Conservation (phyloP, 2,888 invertebrate species). For the Cremastinae sp. region DNA sequence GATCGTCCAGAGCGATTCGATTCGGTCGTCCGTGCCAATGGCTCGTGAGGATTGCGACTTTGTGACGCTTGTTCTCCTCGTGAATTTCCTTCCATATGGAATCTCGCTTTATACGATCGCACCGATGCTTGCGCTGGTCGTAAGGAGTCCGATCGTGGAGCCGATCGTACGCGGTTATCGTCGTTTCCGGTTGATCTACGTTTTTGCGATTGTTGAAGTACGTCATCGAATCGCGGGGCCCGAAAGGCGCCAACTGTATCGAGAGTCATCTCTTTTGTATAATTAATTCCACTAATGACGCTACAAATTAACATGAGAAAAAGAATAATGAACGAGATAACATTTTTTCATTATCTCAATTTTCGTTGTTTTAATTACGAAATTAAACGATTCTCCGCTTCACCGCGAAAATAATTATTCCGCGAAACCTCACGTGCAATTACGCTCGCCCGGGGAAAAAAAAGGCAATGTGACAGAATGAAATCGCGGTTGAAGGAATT, state of each 20-base stretch:
- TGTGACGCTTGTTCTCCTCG: slow-evolving; percentile 69
- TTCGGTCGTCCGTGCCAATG: slow-evolving; percentile 73
- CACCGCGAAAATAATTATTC: no score
- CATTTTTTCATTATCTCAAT: no score
- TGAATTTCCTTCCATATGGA: slow-evolving; percentile 70
- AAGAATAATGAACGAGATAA: no score
- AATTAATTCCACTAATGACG: background rate
- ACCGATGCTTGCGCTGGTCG: slow-evolving; percentile 69
- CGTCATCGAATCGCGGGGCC: slow-evolving; percentile 66
- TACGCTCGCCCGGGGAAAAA: no score
- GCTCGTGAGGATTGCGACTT: slow-evolving; percentile 66
- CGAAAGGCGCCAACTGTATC: slow-evolving; percentile 68
- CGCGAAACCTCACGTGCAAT: no score
- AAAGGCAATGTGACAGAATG: no score
- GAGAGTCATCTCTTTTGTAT: background rate
- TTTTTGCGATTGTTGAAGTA: slow-evolving; percentile 68
- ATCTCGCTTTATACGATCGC: slow-evolving; percentile 67
- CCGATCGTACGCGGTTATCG: slow-evolving; percentile 69
- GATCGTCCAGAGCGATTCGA: slow-evolving; percentile 68
- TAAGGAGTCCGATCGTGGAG: slow-evolving; percentile 66
- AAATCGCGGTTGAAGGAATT: background rate
- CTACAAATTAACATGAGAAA: background rate
- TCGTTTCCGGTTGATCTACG: slow-evolving; percentile 38
- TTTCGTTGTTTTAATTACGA: no score
- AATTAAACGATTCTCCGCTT: no score